Conservation (phyloP, 2,797 vertebrate species). For the Heterohyrax brucei region DNA sequence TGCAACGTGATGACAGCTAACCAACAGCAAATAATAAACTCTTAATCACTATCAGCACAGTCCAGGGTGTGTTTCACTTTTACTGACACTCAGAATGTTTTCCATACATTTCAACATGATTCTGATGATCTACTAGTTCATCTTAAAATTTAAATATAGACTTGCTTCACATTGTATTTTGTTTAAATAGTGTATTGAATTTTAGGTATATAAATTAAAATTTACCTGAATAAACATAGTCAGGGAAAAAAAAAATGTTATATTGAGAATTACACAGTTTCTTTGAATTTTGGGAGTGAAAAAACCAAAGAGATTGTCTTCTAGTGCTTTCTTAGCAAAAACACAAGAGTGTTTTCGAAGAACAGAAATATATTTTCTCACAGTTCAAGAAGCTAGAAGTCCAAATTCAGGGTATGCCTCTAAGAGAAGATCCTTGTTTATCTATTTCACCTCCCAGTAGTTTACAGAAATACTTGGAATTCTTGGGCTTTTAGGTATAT, state of each 20-base stretch:
- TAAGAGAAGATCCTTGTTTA: not conserved
- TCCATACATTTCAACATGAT: not conserved
- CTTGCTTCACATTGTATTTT: not conserved
- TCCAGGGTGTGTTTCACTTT: not conserved
- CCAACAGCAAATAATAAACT: not conserved
- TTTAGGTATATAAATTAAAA: constrained; percentile 16
- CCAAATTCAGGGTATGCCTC: not conserved
- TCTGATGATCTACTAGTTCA: not conserved
- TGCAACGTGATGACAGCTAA: too few species aligned
- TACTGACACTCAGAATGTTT: not conserved
- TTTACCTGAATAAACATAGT: not conserved
- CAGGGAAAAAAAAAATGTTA: not conserved
- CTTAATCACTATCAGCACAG: not conserved
- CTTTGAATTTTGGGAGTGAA: not conserved
- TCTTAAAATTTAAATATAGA: constrained; percentile 30
- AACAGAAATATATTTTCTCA: not conserved
- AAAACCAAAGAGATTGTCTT: not conserved
- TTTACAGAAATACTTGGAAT: not conserved
- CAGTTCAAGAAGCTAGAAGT: not conserved
- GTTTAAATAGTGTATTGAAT: not conserved
- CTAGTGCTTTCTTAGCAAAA: not conserved
- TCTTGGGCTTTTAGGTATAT: not conserved
- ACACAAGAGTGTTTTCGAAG: not conserved
- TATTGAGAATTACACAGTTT: not conserved
- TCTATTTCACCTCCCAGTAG: not conserved